These are phyloP conservation scores for Leguminivora glycinivorella DNA, from an alignment of 1,140 invertebrate species.

Conservation along the genomic window DNA sequence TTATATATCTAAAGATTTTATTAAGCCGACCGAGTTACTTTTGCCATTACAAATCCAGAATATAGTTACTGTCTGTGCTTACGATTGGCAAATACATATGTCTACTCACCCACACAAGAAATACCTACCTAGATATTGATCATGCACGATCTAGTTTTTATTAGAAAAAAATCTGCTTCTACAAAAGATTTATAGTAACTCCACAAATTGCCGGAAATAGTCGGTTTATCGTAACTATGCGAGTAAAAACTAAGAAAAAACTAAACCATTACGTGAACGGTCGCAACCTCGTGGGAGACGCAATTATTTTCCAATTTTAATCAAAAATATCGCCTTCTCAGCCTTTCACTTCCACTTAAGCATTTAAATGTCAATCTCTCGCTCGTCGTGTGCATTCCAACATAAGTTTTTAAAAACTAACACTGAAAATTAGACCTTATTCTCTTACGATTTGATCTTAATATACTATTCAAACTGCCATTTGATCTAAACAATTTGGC, in stretches of 20 bases:
- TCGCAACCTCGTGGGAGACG: slow-evolving; percentile 69
- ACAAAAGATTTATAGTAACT: slow-evolving; percentile 7
- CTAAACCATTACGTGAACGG: slow-evolving; percentile 53
- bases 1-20: no score
- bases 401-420: slow-evolving; percentile 44
- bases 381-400: slow-evolving; percentile 44
- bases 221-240: slow-evolving; percentile 61
- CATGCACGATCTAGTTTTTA: background rate
- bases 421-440: slow-evolving; percentile 35
- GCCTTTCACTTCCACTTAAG: slow-evolving; percentile 74
- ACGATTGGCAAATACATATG: no score
- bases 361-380: slow-evolving; percentile 76
- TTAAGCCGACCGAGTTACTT: no score
- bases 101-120: no score
- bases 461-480: slow-evolving; percentile 18
- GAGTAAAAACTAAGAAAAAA: slow-evolving; percentile 56
- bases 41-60: no score
- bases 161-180: background rate
- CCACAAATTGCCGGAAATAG: slow-evolving; percentile 57
- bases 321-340: slow-evolving; percentile 71
- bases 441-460: background rate
- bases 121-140: no score
- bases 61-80: no score
- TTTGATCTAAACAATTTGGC: slow-evolving; percentile 56
- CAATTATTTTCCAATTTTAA: slow-evolving; percentile 78